phyloP scores from a whole-genome alignment of 2,888 invertebrate species.

The Siphlonurus alternatus region DNA sequence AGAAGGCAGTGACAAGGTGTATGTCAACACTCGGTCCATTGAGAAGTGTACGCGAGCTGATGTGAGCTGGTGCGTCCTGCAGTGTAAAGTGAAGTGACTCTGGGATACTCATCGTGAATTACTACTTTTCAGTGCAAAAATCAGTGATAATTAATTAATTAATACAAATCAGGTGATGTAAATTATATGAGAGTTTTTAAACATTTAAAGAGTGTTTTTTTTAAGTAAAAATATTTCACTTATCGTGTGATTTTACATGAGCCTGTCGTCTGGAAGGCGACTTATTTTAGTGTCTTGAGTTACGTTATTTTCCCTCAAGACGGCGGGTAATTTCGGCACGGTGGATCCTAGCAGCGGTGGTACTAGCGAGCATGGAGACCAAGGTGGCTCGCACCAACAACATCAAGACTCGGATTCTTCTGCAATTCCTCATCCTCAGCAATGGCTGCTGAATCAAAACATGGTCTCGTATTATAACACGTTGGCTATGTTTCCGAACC shows the following conservation, averaged over 20 bases:
- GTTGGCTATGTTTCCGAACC: conserved; percentile 39
- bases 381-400: neutral
- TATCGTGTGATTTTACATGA: neutral
- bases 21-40: neutral
- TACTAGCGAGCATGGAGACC: neutral
- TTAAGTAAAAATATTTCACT: neutral
- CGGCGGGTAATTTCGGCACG: neutral
- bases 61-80: neutral
- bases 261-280: neutral
- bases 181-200: too few relatives aligned
- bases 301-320: neutral
- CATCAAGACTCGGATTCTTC: neutral
- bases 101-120: too few relatives aligned
- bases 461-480: conserved; percentile 63
- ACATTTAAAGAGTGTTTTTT: neutral
- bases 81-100: neutral
- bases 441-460: neutral
- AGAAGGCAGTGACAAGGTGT: neutral
- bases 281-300: neutral
- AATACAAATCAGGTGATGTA: too few relatives aligned
- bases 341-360: neutral
- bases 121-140: too few relatives aligned
- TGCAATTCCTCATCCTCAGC: neutral
- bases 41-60: neutral
- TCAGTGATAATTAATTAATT: too few relatives aligned